Percentiles rank a stretch among this genome's conserved stretches.
These are phyloP conservation scores for Athene cunicularia DNA, from an alignment of 2,113 vertebrate species.

Conservation along the genomic window DNA sequence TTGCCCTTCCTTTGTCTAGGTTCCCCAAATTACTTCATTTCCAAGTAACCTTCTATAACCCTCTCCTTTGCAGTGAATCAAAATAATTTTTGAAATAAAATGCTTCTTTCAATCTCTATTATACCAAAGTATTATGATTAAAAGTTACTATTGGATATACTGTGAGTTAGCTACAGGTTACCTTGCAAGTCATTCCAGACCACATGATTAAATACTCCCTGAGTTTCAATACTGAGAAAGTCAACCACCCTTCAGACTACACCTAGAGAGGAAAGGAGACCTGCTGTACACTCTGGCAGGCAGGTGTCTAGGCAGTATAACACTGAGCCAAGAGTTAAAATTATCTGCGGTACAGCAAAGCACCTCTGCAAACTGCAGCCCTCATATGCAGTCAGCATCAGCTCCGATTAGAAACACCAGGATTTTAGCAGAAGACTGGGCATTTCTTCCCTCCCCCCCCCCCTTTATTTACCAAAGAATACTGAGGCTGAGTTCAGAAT, in stretches of 20 bases:
- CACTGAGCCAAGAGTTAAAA: background rate
- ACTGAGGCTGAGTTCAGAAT: background rate
- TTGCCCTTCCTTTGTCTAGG: background rate
- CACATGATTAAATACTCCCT: background rate
- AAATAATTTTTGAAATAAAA: background rate
- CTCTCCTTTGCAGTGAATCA: background rate
- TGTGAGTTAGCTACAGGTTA: background rate
- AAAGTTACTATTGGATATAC: background rate
- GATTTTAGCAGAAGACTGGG: background rate
- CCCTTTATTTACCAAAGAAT: background rate
- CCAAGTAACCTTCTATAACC: background rate
- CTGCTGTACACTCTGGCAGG: background rate
- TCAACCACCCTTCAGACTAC: background rate
- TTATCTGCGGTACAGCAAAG: background rate
- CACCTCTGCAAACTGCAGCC: background rate
- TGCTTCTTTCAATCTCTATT: background rate
- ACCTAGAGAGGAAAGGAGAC: background rate
- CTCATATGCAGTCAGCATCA: background rate
- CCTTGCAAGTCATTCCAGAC: background rate
- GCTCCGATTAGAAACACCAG: background rate
- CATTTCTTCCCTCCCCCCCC: fast-evolving
- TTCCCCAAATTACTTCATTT: background rate
- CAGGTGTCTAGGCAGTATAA: background rate
- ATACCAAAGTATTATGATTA: background rate
- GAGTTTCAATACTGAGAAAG: background rate